A percentile compares a stretch with the other conserved stretches of the same genome.
Evolutionary conservation across 2,888 invertebrate genomes (phyloP).

Genomic region (Leptinotarsa tumamoca): DNA sequence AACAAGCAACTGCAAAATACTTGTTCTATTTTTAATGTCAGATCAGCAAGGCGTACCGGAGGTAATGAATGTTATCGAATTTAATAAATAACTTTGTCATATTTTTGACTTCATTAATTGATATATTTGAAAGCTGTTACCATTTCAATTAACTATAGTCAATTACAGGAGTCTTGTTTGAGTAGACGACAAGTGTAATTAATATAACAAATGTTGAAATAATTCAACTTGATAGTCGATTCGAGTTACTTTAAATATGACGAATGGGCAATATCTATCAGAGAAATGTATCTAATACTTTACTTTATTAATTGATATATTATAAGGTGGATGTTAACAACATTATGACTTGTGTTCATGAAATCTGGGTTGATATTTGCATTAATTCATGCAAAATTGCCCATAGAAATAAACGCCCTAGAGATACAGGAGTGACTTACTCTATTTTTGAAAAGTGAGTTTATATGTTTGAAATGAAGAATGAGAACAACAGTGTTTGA

Average conservation of each 20-base stretch:
- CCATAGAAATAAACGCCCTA: not conserved
- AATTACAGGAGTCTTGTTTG: constrained; percentile 21
- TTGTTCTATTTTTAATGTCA: not conserved
- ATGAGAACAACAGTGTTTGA: too few species aligned
- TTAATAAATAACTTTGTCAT: not conserved
- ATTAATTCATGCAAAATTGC: constrained; percentile 18
- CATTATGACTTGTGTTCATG: constrained; percentile 17
- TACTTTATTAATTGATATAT: constrained; percentile 26
- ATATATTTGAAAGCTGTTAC: constrained; percentile 25
- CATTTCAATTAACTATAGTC: constrained; percentile 19
- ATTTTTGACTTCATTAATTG: constrained; percentile 20
- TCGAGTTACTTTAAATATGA: constrained; percentile 27
- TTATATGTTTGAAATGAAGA: too few species aligned
- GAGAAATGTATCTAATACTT: constrained; percentile 23
- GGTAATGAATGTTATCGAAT: not conserved
- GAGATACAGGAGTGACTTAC: not conserved
- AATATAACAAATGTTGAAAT: constrained; percentile 18
- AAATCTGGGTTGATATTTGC: constrained; percentile 26
- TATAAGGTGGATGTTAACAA: constrained; percentile 8
- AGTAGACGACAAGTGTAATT: constrained; percentile 19
- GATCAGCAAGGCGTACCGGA: not conserved
- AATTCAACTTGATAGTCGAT: constrained; percentile 22
- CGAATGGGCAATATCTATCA: constrained; percentile 24
- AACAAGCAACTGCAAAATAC: too few species aligned
- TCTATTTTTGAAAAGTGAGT: not conserved